These are phyloP conservation scores for Pogonocherus hispidulus DNA, from an alignment of 2,888 invertebrate species.

Conservation along the genomic window DNA sequence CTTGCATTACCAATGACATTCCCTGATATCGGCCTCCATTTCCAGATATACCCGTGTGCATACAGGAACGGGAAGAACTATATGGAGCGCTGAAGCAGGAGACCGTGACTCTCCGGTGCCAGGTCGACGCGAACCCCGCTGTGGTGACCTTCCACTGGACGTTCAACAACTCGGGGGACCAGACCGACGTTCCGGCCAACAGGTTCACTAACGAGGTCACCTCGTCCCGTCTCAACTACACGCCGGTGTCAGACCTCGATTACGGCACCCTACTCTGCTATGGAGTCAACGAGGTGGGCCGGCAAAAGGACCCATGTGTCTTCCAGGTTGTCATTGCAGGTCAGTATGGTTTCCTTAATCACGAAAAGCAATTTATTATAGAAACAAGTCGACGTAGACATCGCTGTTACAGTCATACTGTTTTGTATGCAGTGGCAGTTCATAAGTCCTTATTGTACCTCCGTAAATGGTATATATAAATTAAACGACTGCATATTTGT, in stretches of 20 bases:
- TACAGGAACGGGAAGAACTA: slow-evolving; percentile 83
- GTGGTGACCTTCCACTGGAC: slow-evolving; percentile 91
- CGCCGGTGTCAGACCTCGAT: slow-evolving; percentile 88
- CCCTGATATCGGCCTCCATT: no score
- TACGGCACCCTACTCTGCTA: slow-evolving; percentile 92
- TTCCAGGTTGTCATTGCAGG: slow-evolving; percentile 90
- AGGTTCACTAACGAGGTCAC: slow-evolving; percentile 78
- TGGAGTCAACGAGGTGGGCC: slow-evolving; percentile 87
- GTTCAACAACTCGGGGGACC: slow-evolving; percentile 91
- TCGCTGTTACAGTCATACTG: no score
- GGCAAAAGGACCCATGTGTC: slow-evolving; percentile 86
- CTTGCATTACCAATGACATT: no score
- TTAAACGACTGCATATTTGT: no score
- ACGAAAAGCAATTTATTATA: background rate
- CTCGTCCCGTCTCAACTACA: slow-evolving; percentile 84
- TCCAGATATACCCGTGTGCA: slow-evolving; percentile 83
- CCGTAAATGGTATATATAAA: no score
- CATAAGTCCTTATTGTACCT: no score
- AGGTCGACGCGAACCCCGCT: slow-evolving; percentile 91
- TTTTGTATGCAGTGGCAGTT: no score
- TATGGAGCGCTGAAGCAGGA: slow-evolving; percentile 91
- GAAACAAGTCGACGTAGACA: background rate
- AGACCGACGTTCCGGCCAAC: slow-evolving; percentile 81
- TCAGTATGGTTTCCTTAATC: slow-evolving; percentile 64
- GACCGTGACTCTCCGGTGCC: slow-evolving; percentile 87